phyloP scores from a whole-genome alignment of 2,888 invertebrate species.

The Agrilus mali region DNA sequence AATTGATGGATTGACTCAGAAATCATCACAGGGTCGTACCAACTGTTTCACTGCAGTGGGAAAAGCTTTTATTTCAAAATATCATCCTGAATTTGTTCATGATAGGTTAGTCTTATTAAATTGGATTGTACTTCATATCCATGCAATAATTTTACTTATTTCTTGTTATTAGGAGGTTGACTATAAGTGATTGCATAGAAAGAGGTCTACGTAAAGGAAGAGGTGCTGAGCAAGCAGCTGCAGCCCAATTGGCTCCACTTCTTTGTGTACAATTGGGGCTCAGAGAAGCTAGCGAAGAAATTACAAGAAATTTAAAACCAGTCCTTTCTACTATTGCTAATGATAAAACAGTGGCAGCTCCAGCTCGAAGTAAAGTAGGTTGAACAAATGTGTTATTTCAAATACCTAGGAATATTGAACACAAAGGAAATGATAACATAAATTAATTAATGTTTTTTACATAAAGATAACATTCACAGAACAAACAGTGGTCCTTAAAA shows the following conservation, averaged over 20 bases:
- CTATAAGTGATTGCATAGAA: constrained; percentile 71
- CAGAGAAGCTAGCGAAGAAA: constrained; percentile 50
- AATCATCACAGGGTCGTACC: constrained; percentile 73
- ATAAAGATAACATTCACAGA: too few relatives aligned
- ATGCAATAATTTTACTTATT: not conserved
- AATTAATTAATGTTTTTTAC: not conserved
- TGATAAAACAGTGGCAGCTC: constrained; percentile 63
- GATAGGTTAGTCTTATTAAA: constrained; percentile 48
- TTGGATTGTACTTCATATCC: not conserved
- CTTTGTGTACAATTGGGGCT: constrained; percentile 74
- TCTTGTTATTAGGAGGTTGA: constrained; percentile 39
- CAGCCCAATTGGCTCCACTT: constrained; percentile 68
- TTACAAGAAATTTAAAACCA: constrained; percentile 59
- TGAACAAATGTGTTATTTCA: constrained; percentile 1
- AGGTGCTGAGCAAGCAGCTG: constrained; percentile 68
- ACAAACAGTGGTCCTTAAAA: too few relatives aligned
- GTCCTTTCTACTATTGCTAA: constrained; percentile 56
- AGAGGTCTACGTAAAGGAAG: constrained; percentile 72
- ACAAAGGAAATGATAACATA: too few relatives aligned
- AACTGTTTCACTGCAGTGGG: constrained; percentile 57
- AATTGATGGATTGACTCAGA: constrained; percentile 79
- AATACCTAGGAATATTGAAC: too few relatives aligned
- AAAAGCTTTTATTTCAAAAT: constrained; percentile 65
- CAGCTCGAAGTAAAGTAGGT: constrained; percentile 62
- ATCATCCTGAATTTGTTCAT: constrained; percentile 60